Conservation (phyloP, 2,113 vertebrate species). For the Nipponia nippon region DNA sequence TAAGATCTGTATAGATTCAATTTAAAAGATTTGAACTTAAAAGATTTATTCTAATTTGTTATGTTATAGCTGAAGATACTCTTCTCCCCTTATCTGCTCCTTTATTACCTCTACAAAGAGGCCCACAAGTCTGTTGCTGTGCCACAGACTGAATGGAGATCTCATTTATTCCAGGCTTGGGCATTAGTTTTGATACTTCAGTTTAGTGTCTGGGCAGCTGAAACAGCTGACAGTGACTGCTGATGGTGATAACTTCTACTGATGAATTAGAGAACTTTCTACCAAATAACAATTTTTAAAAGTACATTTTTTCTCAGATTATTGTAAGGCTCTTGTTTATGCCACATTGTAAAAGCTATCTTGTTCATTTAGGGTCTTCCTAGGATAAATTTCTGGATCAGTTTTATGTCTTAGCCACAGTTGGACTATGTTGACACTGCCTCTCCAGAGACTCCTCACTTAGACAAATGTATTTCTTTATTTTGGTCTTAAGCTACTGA, state of each 20-base stretch:
- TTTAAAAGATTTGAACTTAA: background rate
- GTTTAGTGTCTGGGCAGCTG: background rate
- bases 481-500: background rate
- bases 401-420: background rate
- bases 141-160: background rate
- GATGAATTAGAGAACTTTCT: background rate
- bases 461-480: background rate
- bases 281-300: background rate
- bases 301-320: background rate
- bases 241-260: background rate
- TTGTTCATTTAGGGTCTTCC: background rate
- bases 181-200: background rate
- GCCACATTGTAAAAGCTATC: background rate
- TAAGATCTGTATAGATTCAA: rapidly evolving
- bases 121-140: background rate
- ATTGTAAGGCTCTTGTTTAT: background rate
- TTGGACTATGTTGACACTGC: background rate
- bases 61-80: background rate
- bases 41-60: background rate
- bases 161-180: background rate
- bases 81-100: background rate
- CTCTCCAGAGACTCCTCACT: background rate
- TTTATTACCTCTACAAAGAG: background rate
- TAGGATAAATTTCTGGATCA: background rate
- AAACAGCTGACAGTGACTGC: background rate